Evolutionary conservation across 35 echinoderm and acorn worm species (phyloP).

Genomic region (Anneissia japonica): DNA sequence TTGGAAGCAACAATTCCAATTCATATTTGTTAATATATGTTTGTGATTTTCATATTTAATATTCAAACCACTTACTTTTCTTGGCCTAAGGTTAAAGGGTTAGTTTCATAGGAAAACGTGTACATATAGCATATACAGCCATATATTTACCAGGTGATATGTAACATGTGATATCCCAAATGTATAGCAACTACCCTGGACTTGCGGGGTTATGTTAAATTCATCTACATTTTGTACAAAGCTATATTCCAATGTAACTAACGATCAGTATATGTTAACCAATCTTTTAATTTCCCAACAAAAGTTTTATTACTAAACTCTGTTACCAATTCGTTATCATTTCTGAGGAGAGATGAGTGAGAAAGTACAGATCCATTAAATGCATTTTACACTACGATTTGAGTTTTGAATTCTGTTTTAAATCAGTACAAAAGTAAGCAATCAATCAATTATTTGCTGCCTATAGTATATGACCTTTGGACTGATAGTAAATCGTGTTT

Average conservation of each 20-base stretch:
- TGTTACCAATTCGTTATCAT: background rate
- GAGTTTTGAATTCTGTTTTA: too few species aligned
- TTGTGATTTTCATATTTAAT: slow-evolving; percentile 2
- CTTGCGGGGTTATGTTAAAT: too few species aligned
- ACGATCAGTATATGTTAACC: background rate
- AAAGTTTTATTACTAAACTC: background rate
- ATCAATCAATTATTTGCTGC: too few species aligned
- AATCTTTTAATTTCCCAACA: background rate
- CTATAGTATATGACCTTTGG: too few species aligned
- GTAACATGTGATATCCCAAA: background rate
- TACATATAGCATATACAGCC: background rate
- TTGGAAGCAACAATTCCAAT: background rate
- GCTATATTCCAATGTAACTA: background rate
- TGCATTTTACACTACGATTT: slow-evolving; percentile 1
- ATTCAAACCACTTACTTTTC: background rate
- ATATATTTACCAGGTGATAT: background rate
- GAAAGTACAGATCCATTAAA: background rate
- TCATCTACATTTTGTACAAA: too few species aligned
- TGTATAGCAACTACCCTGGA: background rate
- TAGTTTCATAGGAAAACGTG: background rate
- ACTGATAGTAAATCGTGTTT: too few species aligned
- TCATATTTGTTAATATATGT: background rate
- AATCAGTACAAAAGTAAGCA: too few species aligned
- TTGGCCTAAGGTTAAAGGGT: background rate
- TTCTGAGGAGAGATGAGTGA: background rate